Evolutionary conservation across 2,888 invertebrate species (phyloP).

Genomic region (Macrophya annulata): DNA sequence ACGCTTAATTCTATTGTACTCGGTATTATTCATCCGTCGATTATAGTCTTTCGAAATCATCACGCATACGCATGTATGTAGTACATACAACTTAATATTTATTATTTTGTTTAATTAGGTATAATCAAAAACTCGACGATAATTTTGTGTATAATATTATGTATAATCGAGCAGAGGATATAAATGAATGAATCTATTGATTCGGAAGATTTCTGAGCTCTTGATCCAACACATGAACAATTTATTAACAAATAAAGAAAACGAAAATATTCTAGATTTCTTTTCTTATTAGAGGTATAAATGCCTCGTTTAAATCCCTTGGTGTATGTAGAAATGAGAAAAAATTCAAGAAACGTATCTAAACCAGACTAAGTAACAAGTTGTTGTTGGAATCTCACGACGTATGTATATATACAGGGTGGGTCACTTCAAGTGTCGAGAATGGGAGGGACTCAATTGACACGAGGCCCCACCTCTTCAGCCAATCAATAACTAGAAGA

Average conservation of each 20-base stretch:
- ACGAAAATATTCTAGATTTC: slow-evolving; percentile 8
- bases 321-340: background rate
- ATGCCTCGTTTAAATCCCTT: background rate
- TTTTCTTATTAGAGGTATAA: slow-evolving; percentile 9
- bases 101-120: background rate
- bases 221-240: background rate
- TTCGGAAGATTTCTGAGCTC: background rate
- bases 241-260: background rate
- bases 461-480: too few species aligned
- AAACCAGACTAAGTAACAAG: slow-evolving; percentile 41
- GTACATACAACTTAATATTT: background rate
- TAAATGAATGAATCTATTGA: background rate
- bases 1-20: slow-evolving; percentile 1
- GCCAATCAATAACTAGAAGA: too few species aligned
- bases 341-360: slow-evolving; percentile 28
- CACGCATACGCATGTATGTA: background rate
- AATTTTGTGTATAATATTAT: background rate
- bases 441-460: too few species aligned
- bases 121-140: slow-evolving; percentile 4
- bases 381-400: slow-evolving; percentile 6
- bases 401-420: too few species aligned
- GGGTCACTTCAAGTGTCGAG: too few species aligned
- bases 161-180: background rate
- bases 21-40: background rate
- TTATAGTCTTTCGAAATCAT: background rate